Evolutionary conservation across 2,888 invertebrate genomes (phyloP).

Genomic region (Pinctada fucata): DNA sequence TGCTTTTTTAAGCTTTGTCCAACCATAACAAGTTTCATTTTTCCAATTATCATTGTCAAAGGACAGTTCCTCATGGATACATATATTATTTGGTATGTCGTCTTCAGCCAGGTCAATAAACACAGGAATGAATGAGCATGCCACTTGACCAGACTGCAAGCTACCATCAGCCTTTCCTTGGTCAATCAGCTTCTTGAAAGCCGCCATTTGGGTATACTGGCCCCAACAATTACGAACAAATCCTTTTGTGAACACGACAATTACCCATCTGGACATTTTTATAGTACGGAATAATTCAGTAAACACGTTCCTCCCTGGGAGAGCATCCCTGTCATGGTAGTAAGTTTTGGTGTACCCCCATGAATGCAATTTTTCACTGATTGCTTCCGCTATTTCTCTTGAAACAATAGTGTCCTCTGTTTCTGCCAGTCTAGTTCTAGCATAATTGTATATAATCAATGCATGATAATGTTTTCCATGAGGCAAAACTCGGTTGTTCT

Average conservation of each 20-base stretch:
- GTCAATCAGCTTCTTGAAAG: slow-evolving; percentile 27
- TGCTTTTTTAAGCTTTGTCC: neutral
- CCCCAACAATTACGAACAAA: slow-evolving; percentile 38
- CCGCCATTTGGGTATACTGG: slow-evolving; percentile 26
- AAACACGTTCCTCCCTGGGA: slow-evolving; percentile 38
- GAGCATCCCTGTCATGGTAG: slow-evolving; percentile 37
- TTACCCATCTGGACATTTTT: slow-evolving; percentile 19
- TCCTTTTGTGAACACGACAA: slow-evolving; percentile 31
- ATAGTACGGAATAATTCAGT: slow-evolving; percentile 33
- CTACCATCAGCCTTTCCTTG: too few species aligned
- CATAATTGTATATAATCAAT: slow-evolving; percentile 35
- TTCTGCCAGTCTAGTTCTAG: slow-evolving; percentile 1
- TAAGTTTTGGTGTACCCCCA: slow-evolving; percentile 19
- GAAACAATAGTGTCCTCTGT: slow-evolving; percentile 18
- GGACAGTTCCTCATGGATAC: neutral
- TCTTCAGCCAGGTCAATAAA: slow-evolving; percentile 5
- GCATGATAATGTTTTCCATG: slow-evolving; percentile 26
- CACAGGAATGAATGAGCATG: slow-evolving; percentile 13
- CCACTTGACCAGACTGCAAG: too few species aligned
- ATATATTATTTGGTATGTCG: slow-evolving; percentile 17
- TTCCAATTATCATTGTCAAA: slow-evolving; percentile 1
- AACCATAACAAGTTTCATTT: neutral
- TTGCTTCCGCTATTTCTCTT: slow-evolving; percentile 5
- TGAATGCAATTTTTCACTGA: neutral
- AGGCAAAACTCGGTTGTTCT: too few species aligned